These are phyloP conservation scores for Azorinus chamasolen DNA, from an alignment of 2,888 invertebrate genomes.

Conservation along the genomic window DNA sequence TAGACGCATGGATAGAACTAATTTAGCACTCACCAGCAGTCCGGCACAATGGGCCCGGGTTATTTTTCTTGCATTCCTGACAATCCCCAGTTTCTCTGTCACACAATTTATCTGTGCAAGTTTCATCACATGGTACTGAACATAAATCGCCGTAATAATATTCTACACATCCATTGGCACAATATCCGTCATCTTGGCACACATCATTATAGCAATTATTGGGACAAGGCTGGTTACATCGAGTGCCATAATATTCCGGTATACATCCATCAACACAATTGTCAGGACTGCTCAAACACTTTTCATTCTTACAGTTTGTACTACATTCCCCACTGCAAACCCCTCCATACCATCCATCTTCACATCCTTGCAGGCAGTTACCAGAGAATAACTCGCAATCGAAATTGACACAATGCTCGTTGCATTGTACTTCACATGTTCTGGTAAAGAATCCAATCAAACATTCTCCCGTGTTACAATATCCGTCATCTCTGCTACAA, in stretches of 20 bases:
- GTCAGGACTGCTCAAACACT: slow-evolving; percentile 28
- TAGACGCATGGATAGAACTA: too few species aligned
- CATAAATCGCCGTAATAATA: slow-evolving; percentile 38
- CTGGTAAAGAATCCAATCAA: slow-evolving; percentile 24
- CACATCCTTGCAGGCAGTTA: slow-evolving; percentile 40
- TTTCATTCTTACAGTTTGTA: slow-evolving; percentile 13
- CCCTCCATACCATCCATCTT: slow-evolving; percentile 28
- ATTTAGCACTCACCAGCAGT: slow-evolving; percentile 42
- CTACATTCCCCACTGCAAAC: slow-evolving; percentile 34
- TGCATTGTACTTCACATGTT: slow-evolving; percentile 35
- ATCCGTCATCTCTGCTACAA: slow-evolving; percentile 38
- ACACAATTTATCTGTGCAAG: slow-evolving; percentile 45
- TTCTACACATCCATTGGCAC: slow-evolving; percentile 38
- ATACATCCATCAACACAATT: slow-evolving; percentile 40
- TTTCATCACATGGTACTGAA: slow-evolving; percentile 20
- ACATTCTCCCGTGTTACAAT: slow-evolving; percentile 28
- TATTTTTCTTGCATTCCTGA: slow-evolving; percentile 30
- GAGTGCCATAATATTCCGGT: slow-evolving; percentile 33
- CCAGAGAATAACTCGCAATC: slow-evolving; percentile 29
- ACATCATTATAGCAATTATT: slow-evolving; percentile 40
- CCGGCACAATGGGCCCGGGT: slow-evolving; percentile 35
- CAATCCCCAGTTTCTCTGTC: slow-evolving; percentile 31
- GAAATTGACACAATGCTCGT: slow-evolving; percentile 19
- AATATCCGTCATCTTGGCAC: slow-evolving; percentile 39
- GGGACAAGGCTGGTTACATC: slow-evolving; percentile 24